Percentiles rank a stretch among this genome's conserved stretches.
These are phyloP conservation scores for Schizothorax lantsangensis DNA, from an alignment of 2,797 vertebrate genomes.

Conservation along the genomic window DNA sequence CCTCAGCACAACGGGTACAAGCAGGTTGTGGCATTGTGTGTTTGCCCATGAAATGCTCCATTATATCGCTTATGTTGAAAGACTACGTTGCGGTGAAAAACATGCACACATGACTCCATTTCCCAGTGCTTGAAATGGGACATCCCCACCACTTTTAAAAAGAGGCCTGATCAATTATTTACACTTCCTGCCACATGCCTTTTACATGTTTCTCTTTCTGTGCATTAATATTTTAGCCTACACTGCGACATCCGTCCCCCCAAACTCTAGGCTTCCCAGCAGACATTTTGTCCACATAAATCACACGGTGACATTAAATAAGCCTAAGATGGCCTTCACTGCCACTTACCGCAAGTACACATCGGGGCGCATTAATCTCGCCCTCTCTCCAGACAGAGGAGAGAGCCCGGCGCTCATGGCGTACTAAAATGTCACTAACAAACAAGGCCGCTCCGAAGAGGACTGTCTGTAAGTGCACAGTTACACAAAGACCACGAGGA, in stretches of 20 bases:
- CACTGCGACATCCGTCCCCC: slow-evolving; percentile 12
- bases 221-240: slow-evolving; percentile 78
- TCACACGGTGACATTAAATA: slow-evolving; percentile 74
- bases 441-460: slow-evolving; percentile 46
- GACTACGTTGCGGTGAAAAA: slow-evolving; percentile 9
- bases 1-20: not conserved
- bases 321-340: slow-evolving; percentile 71
- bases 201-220: slow-evolving; percentile 73
- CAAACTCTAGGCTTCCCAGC: slow-evolving; percentile 64
- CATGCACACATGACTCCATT: slow-evolving; percentile 24
- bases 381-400: slow-evolving; percentile 40
- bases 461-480: slow-evolving; percentile 46
- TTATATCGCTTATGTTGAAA: slow-evolving; percentile 8
- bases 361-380: slow-evolving; percentile 51
- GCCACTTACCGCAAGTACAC: slow-evolving; percentile 61
- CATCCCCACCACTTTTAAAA: slow-evolving; percentile 73
- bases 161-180: slow-evolving; percentile 77
- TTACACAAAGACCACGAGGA: slow-evolving; percentile 23
- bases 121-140: slow-evolving; percentile 65
- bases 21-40: not conserved
- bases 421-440: slow-evolving; percentile 57
- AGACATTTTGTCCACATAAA: slow-evolving; percentile 77
- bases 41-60: slow-evolving; percentile 1
- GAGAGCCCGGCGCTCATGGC: slow-evolving; percentile 38
- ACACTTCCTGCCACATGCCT: slow-evolving; percentile 72